phyloP scores from a whole-genome alignment of 2,888 invertebrate genomes.

The Meteorus cinctellus region DNA sequence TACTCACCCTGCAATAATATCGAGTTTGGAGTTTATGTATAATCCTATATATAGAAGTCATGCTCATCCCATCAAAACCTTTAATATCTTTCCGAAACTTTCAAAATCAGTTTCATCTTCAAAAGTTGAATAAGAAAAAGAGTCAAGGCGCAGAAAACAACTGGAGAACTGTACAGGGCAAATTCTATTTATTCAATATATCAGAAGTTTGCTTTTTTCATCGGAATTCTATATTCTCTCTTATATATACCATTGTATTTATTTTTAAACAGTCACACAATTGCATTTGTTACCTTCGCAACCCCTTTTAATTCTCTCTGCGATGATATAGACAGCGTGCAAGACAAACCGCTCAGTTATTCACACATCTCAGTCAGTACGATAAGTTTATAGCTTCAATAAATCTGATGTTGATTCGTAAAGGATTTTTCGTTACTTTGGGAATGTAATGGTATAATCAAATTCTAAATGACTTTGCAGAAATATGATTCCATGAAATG shows the following conservation, averaged over 20 bases:
- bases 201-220: background rate
- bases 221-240: too few relatives aligned
- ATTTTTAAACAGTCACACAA: too few relatives aligned
- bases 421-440: too few relatives aligned
- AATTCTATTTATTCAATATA: constrained; percentile 2
- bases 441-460: too few relatives aligned
- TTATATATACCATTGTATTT: too few relatives aligned
- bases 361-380: too few relatives aligned
- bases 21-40: background rate
- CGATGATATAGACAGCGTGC: background rate
- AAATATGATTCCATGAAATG: too few relatives aligned
- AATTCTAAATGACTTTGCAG: too few relatives aligned
- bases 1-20: background rate
- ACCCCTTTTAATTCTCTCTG: background rate
- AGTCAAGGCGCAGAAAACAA: background rate
- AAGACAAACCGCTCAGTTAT: too few relatives aligned
- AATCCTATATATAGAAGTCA: background rate
- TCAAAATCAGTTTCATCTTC: background rate
- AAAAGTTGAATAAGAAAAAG: background rate
- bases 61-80: background rate
- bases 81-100: background rate
- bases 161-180: background rate
- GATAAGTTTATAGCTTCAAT: too few relatives aligned
- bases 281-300: too few relatives aligned
- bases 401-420: too few relatives aligned